phyloP scores from a whole-genome alignment of 1,140 invertebrate species.

The Gryon sp. region DNA sequence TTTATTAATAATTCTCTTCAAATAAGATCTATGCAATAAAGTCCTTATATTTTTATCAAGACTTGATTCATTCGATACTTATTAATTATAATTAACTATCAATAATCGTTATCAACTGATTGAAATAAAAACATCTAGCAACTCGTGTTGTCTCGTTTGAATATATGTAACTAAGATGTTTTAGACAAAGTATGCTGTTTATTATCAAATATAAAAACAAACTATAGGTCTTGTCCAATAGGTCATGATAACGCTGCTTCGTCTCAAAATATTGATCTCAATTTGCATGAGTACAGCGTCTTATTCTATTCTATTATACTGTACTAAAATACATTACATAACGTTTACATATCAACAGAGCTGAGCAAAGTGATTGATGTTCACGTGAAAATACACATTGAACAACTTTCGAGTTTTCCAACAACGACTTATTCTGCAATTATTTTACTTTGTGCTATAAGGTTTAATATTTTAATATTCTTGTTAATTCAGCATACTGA shows the following conservation, averaged over 20 bases:
- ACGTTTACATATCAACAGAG: conserved; percentile 61
- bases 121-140: conserved; percentile 4
- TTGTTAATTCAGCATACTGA: conserved; percentile 28
- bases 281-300: conserved; percentile 49
- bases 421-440: conserved; percentile 32
- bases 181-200: conserved; percentile 43
- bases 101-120: conserved; percentile 9
- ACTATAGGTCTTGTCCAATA: conserved; percentile 31
- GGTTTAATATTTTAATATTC: not conserved
- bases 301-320: conserved; percentile 47
- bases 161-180: conserved; percentile 8
- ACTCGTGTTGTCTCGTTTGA: conserved; percentile 16
- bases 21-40: conserved; percentile 24
- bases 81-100: conserved; percentile 16
- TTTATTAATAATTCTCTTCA: conserved; percentile 21
- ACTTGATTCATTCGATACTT: conserved; percentile 6
- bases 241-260: conserved; percentile 26
- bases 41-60: conserved; percentile 28
- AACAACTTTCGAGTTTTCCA: conserved; percentile 3
- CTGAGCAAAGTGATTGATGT: conserved; percentile 29
- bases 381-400: not conserved
- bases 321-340: conserved; percentile 32
- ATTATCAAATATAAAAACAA: conserved; percentile 31
- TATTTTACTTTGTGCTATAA: conserved; percentile 21
- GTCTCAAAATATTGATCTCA: conserved; percentile 29